These are phyloP conservation scores for Eonycteris spelaea DNA, from an alignment of 2,113 vertebrate species.

Conservation along the genomic window DNA sequence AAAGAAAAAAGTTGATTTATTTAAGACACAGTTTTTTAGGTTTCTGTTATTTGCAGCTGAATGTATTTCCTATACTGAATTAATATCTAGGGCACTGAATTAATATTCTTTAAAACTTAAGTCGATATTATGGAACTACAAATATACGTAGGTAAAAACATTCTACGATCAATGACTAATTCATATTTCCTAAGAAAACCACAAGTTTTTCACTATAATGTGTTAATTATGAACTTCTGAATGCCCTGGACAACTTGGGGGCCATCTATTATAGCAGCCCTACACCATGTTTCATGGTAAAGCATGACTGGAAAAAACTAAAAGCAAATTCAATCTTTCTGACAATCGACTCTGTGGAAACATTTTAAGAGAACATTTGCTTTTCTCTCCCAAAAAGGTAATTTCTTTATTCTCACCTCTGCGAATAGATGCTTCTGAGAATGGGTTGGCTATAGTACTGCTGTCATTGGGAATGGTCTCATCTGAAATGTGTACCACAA, in stretches of 20 bases:
- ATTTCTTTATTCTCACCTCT: slow-evolving; percentile 62
- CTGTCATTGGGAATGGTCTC: not conserved
- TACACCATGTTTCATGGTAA: not conserved
- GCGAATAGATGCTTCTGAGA: slow-evolving; percentile 43
- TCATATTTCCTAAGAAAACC: not conserved
- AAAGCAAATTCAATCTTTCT: not conserved
- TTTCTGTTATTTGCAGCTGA: not conserved
- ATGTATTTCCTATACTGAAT: not conserved
- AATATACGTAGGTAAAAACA: not conserved
- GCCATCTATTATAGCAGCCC: not conserved
- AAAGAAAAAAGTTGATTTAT: not conserved
- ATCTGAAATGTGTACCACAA: slow-evolving; percentile 47
- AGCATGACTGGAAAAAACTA: not conserved
- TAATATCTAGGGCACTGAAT: not conserved
- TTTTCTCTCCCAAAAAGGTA: not conserved
- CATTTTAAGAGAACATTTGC: not conserved
- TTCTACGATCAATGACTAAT: not conserved
- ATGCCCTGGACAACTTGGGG: not conserved
- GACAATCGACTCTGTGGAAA: not conserved
- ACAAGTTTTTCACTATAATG: not conserved
- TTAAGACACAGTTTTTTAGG: not conserved
- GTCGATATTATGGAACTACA: not conserved
- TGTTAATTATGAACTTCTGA: not conserved
- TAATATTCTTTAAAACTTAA: not conserved
- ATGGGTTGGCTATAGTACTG: not conserved